These are phyloP conservation scores for Gallinago undulata DNA, from an alignment of 2,113 vertebrate species.

Conservation along the genomic window DNA sequence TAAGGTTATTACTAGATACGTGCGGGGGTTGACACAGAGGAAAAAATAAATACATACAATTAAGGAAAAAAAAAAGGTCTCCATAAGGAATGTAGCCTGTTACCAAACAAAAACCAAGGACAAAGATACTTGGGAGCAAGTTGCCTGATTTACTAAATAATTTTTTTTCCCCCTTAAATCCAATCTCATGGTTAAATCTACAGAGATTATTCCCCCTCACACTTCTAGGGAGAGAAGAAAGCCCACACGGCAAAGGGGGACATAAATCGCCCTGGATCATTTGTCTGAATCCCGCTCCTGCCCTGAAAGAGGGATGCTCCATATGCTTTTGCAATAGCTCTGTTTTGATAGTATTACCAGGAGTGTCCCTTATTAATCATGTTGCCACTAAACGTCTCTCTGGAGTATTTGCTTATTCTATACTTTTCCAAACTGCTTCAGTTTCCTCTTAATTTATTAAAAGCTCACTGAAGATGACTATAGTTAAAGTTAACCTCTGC, in stretches of 20 bases:
- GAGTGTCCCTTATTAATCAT: slow-evolving; percentile 54
- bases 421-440: not conserved
- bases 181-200: not conserved
- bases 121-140: not conserved
- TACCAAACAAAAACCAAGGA: not conserved
- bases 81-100: not conserved
- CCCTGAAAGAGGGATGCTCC: not conserved
- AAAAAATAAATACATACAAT: not conserved
- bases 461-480: not conserved
- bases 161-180: not conserved
- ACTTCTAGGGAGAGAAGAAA: not conserved
- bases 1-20: not conserved
- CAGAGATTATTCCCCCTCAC: not conserved
- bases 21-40: not conserved
- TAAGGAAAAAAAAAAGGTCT: not conserved
- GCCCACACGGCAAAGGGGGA: not conserved
- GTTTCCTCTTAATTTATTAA: slow-evolving; percentile 10
- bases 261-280: not conserved
- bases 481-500: not conserved
- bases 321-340: slow-evolving; percentile 52
- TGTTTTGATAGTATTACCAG: slow-evolving; percentile 48
- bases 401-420: slow-evolving; percentile 16
- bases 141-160: not conserved
- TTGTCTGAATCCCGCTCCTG: not conserved
- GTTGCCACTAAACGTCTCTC: slow-evolving; percentile 41